phyloP scores from a whole-genome alignment of 2,888 invertebrate species.

The Caenorhabditis japonica region DNA sequence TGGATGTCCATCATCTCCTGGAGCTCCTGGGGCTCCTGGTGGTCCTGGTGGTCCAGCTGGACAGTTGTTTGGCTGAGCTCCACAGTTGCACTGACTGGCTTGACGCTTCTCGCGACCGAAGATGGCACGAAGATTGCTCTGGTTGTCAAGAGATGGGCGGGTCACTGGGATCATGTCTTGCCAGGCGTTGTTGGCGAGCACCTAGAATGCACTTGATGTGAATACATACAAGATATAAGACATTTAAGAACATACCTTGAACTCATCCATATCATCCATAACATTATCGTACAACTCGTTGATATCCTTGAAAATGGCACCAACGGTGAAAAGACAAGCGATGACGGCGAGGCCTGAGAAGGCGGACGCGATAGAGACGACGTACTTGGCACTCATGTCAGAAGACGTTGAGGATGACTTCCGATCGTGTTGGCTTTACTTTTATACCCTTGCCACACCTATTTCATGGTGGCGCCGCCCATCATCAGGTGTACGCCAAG shows the following conservation, averaged over 20 bases:
- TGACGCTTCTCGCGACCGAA: constrained; percentile 60
- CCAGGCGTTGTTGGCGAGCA: constrained; percentile 59
- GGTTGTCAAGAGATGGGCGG: constrained; percentile 44
- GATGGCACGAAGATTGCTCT: constrained; percentile 40
- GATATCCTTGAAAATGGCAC: constrained; percentile 59
- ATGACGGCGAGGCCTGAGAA: constrained; percentile 51
- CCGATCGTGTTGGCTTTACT: constrained; percentile 4
- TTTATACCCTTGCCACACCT: constrained; percentile 28
- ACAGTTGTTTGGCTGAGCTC: constrained; percentile 58
- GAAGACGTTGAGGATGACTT: constrained; percentile 33
- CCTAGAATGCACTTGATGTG: too few relatives aligned
- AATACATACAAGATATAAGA: neutral
- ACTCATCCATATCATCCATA: constrained; percentile 59
- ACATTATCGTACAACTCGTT: constrained; percentile 58
- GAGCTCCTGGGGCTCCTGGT: constrained; percentile 62
- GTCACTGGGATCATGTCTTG: constrained; percentile 57
- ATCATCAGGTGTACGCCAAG: too few relatives aligned
- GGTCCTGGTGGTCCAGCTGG: constrained; percentile 65
- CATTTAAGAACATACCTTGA: constrained; percentile 28
- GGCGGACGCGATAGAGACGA: constrained; percentile 48
- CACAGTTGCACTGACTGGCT: constrained; percentile 56
- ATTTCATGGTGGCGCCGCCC: constrained; percentile 18
- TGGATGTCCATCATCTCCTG: constrained; percentile 59
- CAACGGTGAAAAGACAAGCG: constrained; percentile 54
- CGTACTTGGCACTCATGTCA: constrained; percentile 49